Conservation (phyloP, 2,797 vertebrate genomes). For the Masticophis lateralis region DNA sequence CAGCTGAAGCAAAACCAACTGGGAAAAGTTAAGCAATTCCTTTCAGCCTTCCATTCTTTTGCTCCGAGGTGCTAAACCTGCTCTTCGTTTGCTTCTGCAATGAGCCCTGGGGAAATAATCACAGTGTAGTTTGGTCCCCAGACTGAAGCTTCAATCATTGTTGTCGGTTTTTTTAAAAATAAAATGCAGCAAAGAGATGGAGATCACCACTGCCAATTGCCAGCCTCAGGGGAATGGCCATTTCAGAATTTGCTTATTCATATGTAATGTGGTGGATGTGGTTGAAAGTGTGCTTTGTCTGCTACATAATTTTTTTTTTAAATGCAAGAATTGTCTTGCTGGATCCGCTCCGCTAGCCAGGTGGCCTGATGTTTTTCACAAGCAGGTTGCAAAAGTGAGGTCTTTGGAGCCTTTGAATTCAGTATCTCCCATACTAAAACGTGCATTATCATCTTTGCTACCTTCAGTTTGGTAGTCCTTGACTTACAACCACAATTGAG, state of each 20-base stretch:
- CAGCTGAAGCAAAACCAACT: neutral
- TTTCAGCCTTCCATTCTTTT: neutral
- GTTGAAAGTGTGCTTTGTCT: neutral
- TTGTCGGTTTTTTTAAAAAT: neutral
- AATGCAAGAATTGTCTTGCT: neutral
- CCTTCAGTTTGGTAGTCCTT: neutral
- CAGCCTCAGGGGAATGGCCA: neutral
- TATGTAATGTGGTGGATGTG: neutral
- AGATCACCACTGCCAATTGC: neutral
- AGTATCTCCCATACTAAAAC: neutral
- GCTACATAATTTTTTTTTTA: neutral
- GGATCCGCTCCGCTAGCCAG: neutral
- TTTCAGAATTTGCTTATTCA: neutral
- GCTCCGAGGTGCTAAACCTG: neutral
- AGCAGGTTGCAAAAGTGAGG: neutral
- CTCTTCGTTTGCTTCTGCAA: neutral
- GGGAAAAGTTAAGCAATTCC: neutral
- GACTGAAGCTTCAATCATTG: neutral
- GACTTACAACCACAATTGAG: neutral
- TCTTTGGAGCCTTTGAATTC: neutral
- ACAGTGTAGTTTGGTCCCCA: neutral
- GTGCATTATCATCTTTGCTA: neutral
- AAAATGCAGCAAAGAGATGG: neutral
- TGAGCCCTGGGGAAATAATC: neutral
- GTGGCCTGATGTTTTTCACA: too few species aligned